These are phyloP conservation scores for Campaea margaritaria DNA, from an alignment of 2,888 invertebrate species.

Conservation along the genomic window DNA sequence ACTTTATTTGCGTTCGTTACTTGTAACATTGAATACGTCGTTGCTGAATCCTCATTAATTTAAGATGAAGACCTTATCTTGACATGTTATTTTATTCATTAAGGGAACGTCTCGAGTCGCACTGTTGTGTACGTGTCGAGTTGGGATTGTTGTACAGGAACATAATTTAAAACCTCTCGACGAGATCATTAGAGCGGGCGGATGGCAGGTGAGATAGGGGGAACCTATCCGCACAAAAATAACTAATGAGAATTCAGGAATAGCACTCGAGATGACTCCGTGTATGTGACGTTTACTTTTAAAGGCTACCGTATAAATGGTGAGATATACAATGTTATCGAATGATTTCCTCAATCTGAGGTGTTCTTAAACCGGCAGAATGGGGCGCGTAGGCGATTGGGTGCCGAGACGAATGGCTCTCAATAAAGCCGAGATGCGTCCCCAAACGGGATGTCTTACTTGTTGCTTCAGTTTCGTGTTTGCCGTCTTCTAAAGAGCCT, in stretches of 20 bases:
- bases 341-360: conserved; percentile 27
- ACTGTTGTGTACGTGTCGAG: conserved; percentile 72
- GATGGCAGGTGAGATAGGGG: conserved; percentile 50
- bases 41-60: conserved; percentile 80
- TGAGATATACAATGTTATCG: conserved; percentile 28
- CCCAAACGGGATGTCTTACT: conserved; percentile 71
- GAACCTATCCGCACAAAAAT: conserved; percentile 43
- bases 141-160: conserved; percentile 77
- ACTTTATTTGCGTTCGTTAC: conserved; percentile 79
- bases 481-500: conserved; percentile 44
- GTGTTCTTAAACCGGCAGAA: conserved; percentile 25
- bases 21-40: conserved; percentile 81
- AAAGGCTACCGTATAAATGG: conserved; percentile 25
- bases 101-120: conserved; percentile 69
- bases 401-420: conserved; percentile 69
- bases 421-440: conserved; percentile 70
- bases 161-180: conserved; percentile 80
- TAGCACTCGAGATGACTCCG: conserved; percentile 19
- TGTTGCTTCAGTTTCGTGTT: conserved; percentile 71
- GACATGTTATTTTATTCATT: conserved; percentile 84
- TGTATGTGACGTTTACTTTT: conserved; percentile 33
- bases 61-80: conserved; percentile 81
- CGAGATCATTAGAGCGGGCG: conserved; percentile 71
- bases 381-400: conserved; percentile 50
- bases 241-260: conserved; percentile 28